These are phyloP conservation scores for Drosophila baimaii DNA, from an alignment of 1,140 invertebrate species.

Conservation along the genomic window DNA sequence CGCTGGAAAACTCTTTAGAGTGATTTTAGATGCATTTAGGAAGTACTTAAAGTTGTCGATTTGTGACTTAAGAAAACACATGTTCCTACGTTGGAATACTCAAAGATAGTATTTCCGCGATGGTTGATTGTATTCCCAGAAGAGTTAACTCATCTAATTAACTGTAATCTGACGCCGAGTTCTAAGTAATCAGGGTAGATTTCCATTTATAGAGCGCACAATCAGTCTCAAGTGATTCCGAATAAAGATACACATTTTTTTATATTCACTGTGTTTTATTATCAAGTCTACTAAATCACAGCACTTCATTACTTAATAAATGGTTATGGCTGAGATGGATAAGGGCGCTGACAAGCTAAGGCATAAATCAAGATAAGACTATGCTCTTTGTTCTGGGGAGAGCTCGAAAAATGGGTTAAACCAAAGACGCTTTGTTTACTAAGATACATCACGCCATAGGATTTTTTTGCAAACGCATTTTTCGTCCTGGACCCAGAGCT, in stretches of 20 bases:
- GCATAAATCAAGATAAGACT: neutral
- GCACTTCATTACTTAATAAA: conserved; percentile 12
- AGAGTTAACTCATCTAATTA: conserved; percentile 12
- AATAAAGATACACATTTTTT: conserved; percentile 37
- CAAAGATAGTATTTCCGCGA: conserved; percentile 18
- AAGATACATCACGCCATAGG: too few relatives aligned
- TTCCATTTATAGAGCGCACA: conserved; percentile 37
- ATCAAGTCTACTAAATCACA: conserved; percentile 13
- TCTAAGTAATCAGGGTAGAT: conserved; percentile 26
- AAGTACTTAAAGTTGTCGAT: conserved; percentile 31
- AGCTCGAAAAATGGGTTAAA: too few relatives aligned
- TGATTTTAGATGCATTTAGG: conserved; percentile 32
- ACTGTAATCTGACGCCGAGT: conserved; percentile 10
- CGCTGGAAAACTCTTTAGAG: conserved; percentile 47
- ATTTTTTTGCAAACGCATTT: too few relatives aligned
- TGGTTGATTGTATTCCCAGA: conserved; percentile 30
- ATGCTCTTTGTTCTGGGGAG: neutral
- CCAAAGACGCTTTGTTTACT: too few relatives aligned
- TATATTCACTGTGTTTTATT: conserved; percentile 17
- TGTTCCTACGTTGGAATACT: conserved; percentile 26
- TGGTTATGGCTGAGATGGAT: neutral
- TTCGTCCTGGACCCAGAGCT: too few relatives aligned
- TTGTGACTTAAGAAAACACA: conserved; percentile 14
- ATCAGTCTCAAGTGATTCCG: conserved; percentile 27
- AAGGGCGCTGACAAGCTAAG: neutral